Base-by-base conservation (phyloP, 2,888 invertebrate genomes). In the Thumatha senex region DNA sequence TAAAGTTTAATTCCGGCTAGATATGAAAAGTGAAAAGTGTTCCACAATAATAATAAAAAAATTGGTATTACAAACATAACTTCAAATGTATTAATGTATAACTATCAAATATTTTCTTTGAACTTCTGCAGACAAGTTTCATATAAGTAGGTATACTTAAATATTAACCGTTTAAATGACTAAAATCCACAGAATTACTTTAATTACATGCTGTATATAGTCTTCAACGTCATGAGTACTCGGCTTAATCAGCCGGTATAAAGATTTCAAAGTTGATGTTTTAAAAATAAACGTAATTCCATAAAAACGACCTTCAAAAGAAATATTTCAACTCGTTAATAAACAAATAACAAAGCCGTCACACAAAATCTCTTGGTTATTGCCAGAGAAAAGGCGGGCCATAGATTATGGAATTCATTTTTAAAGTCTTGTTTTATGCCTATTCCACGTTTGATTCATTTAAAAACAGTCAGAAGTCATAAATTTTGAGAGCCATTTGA, bases 351-450 rank as follows among this genome's bases (percentile, higher is more conserved):
- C 67, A 64, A 66, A 58, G 55, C 50, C 58, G 54, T 56, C 60
- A 70, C 56, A 53, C 63, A 74, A 71, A 70, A 62, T 61, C 58
- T 65, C 51, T 49, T 54, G 54, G 49, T 64, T 66, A 65, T 60
- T 67, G 58, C 65, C 63, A 67, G 63, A 67, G 61, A 60, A 60
- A 60, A 52, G 52, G 50, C 30, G 46, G 42, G 49, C 13, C 64
- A 67, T 41, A 69, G 69, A 72, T 33, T 54, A 62, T n/a, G 2
- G 8, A 10, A 39, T 15, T 11, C 7, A 11, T 18, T 15, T 39
- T 39, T 7, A 24, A 18, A 4, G n/a, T n/a, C 11, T 7, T 18
- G 13, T 12, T 4, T 13, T 35, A 14, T 34, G n/a, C 12, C 4
- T 34, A n/a, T n/a, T 5, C 1, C n/a, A 34, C 11, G n/a, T n/a